A percentile compares a stretch with the other conserved stretches of the same genome.
phyloP scores from a whole-genome alignment of 2,888 invertebrate genomes.

The Cephus spinipes region DNA sequence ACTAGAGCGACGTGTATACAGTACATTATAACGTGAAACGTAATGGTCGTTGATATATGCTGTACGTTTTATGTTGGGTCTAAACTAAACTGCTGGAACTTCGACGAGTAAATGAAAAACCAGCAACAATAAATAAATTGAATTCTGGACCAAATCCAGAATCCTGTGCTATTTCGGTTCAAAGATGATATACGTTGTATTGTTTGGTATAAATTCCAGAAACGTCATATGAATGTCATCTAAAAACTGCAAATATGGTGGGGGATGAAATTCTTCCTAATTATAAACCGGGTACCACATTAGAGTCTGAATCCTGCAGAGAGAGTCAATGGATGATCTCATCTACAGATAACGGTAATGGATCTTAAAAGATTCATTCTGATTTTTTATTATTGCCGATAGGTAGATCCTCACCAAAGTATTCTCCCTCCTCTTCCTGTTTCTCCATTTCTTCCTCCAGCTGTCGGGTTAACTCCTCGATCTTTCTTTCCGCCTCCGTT shows the following conservation, averaged over 20 bases:
- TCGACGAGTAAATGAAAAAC: not conserved
- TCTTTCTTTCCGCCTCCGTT: constrained; percentile 92
- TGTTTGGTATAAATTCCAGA: not conserved
- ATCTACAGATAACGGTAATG: too few species aligned
- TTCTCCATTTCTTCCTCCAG: constrained; percentile 96
- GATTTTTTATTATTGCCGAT: not conserved
- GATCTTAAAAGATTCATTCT: too few species aligned
- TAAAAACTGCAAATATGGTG: not conserved
- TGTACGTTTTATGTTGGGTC: not conserved
- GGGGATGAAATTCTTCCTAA: not conserved
- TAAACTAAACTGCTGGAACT: not conserved
- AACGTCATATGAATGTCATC: not conserved
- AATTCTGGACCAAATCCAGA: not conserved
- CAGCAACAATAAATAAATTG: not conserved
- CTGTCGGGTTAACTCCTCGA: constrained; percentile 91
- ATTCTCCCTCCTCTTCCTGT: constrained; percentile 94
- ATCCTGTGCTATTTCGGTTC: not conserved
- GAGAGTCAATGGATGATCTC: not conserved
- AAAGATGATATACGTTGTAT: not conserved
- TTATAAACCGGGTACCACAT: not conserved
- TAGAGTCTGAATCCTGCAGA: not conserved
- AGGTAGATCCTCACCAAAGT: constrained; percentile 81
- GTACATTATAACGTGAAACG: constrained; percentile 27
- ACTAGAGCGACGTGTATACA: constrained; percentile 37
- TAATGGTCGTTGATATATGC: not conserved